Percentiles rank a stretch among this genome's conserved stretches.
phyloP scores from a whole-genome alignment of 2,797 vertebrate genomes.

The Amblyopsis hoosieri region DNA sequence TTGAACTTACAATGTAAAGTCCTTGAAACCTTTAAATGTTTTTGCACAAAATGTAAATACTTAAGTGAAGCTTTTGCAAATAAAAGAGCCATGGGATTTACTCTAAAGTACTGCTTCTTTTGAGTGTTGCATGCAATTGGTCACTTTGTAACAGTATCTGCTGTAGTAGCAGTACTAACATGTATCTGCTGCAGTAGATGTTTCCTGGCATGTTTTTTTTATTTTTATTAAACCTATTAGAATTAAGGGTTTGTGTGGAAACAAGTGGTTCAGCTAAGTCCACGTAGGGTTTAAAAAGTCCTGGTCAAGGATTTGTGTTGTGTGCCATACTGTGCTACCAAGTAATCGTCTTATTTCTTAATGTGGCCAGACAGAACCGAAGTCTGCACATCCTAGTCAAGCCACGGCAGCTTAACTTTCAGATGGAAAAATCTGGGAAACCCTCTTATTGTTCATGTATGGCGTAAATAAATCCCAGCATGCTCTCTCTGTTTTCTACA shows the following conservation, averaged over 20 bases:
- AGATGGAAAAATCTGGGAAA: conserved; percentile 59
- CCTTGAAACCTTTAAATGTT: conserved; percentile 87
- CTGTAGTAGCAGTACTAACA: too few species aligned
- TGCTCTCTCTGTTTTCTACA: conserved; percentile 36
- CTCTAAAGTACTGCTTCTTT: conserved; percentile 42
- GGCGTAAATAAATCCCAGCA: conserved; percentile 51
- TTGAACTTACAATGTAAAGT: conserved; percentile 87
- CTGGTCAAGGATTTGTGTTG: conserved; percentile 52
- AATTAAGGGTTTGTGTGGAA: conserved; percentile 20
- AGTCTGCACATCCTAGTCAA: conserved; percentile 48
- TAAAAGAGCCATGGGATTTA: conserved; percentile 83
- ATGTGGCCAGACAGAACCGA: conserved; percentile 11
- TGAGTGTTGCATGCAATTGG: not conserved
- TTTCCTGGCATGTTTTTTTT: not conserved
- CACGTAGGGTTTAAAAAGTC: conserved; percentile 53
- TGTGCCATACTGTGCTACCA: conserved; percentile 36
- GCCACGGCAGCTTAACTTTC: conserved; percentile 52
- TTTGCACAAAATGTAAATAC: conserved; percentile 89
- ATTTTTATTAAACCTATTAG: conserved; percentile 9
- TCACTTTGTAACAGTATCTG: not conserved
- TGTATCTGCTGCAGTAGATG: not conserved
- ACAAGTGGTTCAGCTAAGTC: conserved; percentile 16
- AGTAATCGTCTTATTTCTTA: conserved; percentile 57
- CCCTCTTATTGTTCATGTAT: conserved; percentile 45
- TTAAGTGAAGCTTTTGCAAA: conserved; percentile 83